Percentiles rank a stretch among this genome's conserved stretches.
Conservation (phyloP, 2,113 vertebrate genomes). For the Campylomormyrus numenius region DNA sequence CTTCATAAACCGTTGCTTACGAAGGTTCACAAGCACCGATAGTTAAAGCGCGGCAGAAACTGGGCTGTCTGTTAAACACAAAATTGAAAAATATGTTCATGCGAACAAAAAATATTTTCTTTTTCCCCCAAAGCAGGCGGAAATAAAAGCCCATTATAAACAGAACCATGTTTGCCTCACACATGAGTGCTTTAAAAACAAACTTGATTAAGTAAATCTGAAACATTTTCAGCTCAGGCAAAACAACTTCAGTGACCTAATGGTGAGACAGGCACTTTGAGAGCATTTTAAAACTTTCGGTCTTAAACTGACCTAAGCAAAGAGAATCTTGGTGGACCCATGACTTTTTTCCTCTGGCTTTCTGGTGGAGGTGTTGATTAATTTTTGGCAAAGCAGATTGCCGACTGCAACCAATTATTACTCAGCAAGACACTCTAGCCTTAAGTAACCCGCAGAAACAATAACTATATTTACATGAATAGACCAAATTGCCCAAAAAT, state of each 20-base stretch:
- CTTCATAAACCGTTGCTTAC: neutral
- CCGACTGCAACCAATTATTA: conserved; percentile 22
- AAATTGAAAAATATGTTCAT: neutral
- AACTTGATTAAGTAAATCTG: neutral
- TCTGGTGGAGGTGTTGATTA: conserved; percentile 17
- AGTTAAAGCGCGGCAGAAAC: neutral
- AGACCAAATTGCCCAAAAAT: neutral
- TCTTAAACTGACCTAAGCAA: neutral
- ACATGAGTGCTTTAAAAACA: neutral
- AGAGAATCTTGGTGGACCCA: neutral
- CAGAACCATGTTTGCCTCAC: neutral
- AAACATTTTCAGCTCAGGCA: conserved; percentile 1
- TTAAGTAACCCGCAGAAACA: conserved; percentile 12
- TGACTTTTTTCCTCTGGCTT: neutral
- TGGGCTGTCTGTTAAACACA: neutral
- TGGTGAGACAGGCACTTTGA: neutral
- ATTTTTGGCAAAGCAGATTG: neutral
- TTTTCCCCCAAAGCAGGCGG: neutral
- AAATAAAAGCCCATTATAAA: neutral
- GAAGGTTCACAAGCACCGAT: neutral
- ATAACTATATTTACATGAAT: conserved; percentile 1
- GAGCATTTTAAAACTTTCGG: neutral
- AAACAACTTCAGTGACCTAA: neutral
- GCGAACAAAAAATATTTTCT: neutral
- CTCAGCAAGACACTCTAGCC: conserved; percentile 10